Base-by-base conservation (phyloP, 2,113 vertebrate genomes). In the Pollimyrus isidori region DNA sequence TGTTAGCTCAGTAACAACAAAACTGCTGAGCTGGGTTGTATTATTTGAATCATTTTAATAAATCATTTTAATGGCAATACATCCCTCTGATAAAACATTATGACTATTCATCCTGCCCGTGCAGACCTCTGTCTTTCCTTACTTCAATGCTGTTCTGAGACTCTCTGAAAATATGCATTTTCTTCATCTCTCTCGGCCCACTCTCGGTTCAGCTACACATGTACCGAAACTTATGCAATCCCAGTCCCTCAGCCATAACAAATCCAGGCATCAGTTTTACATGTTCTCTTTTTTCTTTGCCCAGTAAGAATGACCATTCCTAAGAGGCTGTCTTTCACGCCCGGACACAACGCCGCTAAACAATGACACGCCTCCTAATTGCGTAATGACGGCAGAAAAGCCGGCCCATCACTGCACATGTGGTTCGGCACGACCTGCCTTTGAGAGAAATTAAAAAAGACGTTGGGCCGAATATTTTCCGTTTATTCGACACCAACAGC, bases 401-500 rank as follows among this genome's bases (percentile, higher is more conserved):
- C 91, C 91, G 89, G 91, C 92, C 90, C 93, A 90, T 88, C 89
- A 90, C 91, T 65, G 80, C 7, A 85, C 91, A 91, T 91, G 90
- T 88, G 91, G 92, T 91, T 76, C 89, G 90, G 92, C 92, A 92
- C 92, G 91, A 92, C 87, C 90, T 89, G 92, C 93, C 91, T 92
- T 93, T 93, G 93, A 95, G 92, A 91, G 92, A 93, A 94, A 95
- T 94, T 92, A 93, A 95, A 93, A 87, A 92, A 93, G 94, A 95
- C 94, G 86, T 87, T 92, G 93, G 94, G 95, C 94, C 94, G 94
- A 96, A 95, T 94, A 95, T 94, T 94, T 95, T 93, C 94, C 90
- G 90, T 93, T 94, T 95, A 93, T 94, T 94, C 94, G 93, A 94
- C 94, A 93, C 52, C 69, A 92, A 92, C 94, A 94, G 91, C 92